Evolutionary conservation across 2,797 vertebrate species (phyloP).

Genomic region (Alosa sapidissima): DNA sequence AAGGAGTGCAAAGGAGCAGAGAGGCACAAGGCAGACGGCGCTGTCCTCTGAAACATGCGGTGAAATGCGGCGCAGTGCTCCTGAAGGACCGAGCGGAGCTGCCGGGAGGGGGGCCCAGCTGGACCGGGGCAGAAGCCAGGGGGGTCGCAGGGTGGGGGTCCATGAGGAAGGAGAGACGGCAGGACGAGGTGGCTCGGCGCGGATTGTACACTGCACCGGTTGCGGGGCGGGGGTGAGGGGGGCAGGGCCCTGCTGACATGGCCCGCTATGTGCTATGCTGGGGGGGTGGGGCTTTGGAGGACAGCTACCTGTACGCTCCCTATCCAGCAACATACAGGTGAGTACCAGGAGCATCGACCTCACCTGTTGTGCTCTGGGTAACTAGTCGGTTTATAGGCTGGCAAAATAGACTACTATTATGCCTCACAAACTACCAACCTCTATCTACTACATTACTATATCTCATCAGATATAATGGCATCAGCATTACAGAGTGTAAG

Average conservation of each 20-base stretch:
- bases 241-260: constrained; percentile 59
- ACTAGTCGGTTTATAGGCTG: too few species aligned
- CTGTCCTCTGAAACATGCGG: neutral
- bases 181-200: constrained; percentile 36
- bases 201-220: constrained; percentile 38
- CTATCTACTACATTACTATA: neutral
- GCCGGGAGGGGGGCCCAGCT: neutral
- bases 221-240: constrained; percentile 44
- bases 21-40: neutral
- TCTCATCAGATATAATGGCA: neutral
- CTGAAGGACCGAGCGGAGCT: neutral
- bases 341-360: neutral
- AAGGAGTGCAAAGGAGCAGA: neutral
- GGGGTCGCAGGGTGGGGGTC: neutral
- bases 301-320: constrained; percentile 68
- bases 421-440: neutral
- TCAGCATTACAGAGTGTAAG: neutral
- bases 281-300: constrained; percentile 71
- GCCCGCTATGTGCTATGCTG: constrained; percentile 73
- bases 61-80: neutral
- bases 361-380: too few species aligned
- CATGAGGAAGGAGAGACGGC: constrained; percentile 35
- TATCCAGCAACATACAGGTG: constrained; percentile 7
- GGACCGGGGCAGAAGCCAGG: neutral
- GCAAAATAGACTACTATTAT: too few species aligned